Evolutionary conservation across 2,797 vertebrate genomes (phyloP), one percentile per base, ranked within the genome.

Genomic region (Chloroceryle amazona): DNA sequence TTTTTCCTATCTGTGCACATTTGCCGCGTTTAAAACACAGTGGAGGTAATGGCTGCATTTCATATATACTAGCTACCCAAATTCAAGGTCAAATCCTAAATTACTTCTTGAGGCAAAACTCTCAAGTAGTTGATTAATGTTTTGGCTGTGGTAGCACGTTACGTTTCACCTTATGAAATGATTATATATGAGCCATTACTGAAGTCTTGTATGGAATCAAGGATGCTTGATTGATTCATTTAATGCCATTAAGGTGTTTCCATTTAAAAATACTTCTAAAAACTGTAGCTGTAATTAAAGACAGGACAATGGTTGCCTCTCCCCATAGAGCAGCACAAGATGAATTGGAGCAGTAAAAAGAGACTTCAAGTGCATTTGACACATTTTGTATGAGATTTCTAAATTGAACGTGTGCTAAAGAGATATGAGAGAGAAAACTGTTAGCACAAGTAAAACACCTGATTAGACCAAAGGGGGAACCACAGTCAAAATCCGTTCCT

Each of bases 81-180:
- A 78, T 88, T 91, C 92, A 96, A 95, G 93, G 96, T 95, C 93
- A 95, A 93, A 81, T 70, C 47, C 89, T 70, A 83, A 83, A 93
- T 62, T 90, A 83, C 35, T 74, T 86, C 93, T 90, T 68, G 66
- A 72, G 91, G 54, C 51, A 90, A 83, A 93, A 81, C 82, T 91
- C 72, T 73, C 70, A 84, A 58, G 76, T 71, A 86, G 58, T 51
- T 94, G 86, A 91, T 95, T 90, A 90, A 81, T 86, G 58, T 86
- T 96, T 88, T 79, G 72, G 73, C 91, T 93, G 89, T 72, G 51
- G 42, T 66, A 83, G 61, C 63, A 74, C 5, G 3, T 86, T 81
- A 65, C 9, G 29, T 79, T 93, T 94, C 46, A 90, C 62, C 46
- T 93, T 86, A 83, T 62, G 46, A 75, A 65, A 81, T 74, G 39